Conservation (phyloP, 2,888 invertebrate genomes). For the Noctuana brunneofusca region DNA sequence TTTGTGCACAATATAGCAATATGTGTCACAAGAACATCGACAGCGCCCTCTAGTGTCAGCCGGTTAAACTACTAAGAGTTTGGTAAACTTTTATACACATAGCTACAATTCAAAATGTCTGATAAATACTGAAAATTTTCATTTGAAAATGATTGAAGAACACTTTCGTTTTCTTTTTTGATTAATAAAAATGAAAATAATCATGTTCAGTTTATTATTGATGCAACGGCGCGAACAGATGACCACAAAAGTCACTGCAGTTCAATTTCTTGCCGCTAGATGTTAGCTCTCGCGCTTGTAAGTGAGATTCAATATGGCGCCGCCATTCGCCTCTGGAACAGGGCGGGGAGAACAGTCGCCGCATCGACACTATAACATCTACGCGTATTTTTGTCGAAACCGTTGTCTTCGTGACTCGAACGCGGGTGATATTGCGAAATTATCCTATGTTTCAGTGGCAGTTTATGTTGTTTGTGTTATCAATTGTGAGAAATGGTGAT, state of each 20-base stretch:
- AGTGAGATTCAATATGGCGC: slow-evolving; percentile 79
- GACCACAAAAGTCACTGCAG: slow-evolving; percentile 33
- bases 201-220: not conserved
- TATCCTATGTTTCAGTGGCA: slow-evolving; percentile 75
- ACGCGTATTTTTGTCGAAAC: slow-evolving; percentile 79
- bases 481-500: slow-evolving; percentile 70
- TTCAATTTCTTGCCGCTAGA: slow-evolving; percentile 63
- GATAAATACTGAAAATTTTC: not conserved
- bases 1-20: too few species aligned
- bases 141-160: not conserved
- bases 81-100: not conserved
- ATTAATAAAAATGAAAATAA: not conserved
- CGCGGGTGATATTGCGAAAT: slow-evolving; percentile 78
- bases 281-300: slow-evolving; percentile 58
- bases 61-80: not conserved
- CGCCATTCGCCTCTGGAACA: slow-evolving; percentile 79
- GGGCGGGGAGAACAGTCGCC: slow-evolving; percentile 81
- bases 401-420: slow-evolving; percentile 76
- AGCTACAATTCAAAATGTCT: not conserved
- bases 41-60: not conserved
- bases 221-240: not conserved
- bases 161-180: not conserved
- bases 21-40: not conserved
- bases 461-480: slow-evolving; percentile 73
- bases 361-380: slow-evolving; percentile 77